phyloP scores from a whole-genome alignment of 35 echinoderm and acorn worm species.

The Eucidaris tribuloides region DNA sequence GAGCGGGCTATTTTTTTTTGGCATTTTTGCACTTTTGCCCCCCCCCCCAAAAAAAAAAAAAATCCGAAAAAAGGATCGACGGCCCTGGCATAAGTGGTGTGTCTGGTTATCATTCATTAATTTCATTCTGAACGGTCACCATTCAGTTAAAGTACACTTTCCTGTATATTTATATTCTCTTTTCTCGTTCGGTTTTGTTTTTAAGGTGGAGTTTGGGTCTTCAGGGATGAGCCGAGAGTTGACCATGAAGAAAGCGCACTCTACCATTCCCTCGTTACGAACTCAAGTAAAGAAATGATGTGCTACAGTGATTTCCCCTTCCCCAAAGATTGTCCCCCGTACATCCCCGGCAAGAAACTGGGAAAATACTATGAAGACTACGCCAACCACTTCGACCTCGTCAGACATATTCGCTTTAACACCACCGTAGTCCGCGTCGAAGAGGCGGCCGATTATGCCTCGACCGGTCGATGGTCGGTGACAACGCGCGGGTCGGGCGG shows the following conservation, averaged over 20 bases:
- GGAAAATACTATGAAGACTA: slow-evolving; percentile 60
- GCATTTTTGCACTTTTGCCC: no score
- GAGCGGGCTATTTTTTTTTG: no score
- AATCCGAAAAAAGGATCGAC: no score
- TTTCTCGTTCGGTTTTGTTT: no score
- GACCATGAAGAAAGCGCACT: slow-evolving; percentile 9
- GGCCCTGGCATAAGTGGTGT: no score
- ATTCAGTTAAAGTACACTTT: no score
- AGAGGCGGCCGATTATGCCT: slow-evolving; percentile 47
- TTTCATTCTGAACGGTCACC: no score
- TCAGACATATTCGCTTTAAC: slow-evolving; percentile 54
- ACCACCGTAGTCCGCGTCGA: slow-evolving; percentile 46
- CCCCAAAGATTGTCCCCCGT: slow-evolving; percentile 65
- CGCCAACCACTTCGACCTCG: slow-evolving; percentile 67
- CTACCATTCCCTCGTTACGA: slow-evolving; percentile 53
- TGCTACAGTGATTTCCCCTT: slow-evolving; percentile 87
- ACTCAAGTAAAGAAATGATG: slow-evolving; percentile 76
- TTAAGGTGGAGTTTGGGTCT: slow-evolving; percentile 76
- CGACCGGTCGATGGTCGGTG: slow-evolving; percentile 61
- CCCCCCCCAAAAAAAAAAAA: no score
- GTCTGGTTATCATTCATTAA: no score
- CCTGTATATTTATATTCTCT: no score
- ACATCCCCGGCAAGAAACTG: slow-evolving; percentile 21
- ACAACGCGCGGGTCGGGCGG: not conserved
- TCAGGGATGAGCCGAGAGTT: not conserved